Evolutionary conservation across 2,888 invertebrate genomes (phyloP), one percentile per base, ranked within the genome.

Genomic region (Pyrrhia umbra): DNA sequence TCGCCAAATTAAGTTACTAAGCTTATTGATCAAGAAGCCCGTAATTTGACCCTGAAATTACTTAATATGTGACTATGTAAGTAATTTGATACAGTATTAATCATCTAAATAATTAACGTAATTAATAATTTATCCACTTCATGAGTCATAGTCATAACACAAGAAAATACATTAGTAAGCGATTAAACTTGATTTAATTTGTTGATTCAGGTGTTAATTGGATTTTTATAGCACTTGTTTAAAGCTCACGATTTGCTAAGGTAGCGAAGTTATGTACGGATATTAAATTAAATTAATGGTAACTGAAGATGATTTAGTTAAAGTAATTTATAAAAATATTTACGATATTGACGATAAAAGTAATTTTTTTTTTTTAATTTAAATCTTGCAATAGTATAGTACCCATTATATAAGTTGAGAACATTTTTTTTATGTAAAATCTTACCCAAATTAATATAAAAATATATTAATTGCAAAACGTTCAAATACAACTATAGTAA

Each of bases 141-240:
- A 34, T 55, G 52, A 72, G 16, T 71, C 64, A 72, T 69, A 15
- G n/a, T n/a, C 9, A 34, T 46, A 40, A 34, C 15, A 43, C 6
- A 37, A 46, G 23, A 10, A 50, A n/a, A 15, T 16, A 9, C 50
- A 37, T 20, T 40, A 2, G 40, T 5, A 20, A 21, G 8, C n/a
- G 4, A 42, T 37, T 45, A 13, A 42, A 42, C 8, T 5, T 15
- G 6, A 16, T 9, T 42, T 10, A 16, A 30, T 47, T 37, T 77
- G 42, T 64, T 72, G 72, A 46, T 2, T 23, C 73, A 72, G 55
- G 65, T 77, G 71, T 40, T 13, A 1, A 57, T 39, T 50, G 1
- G n/a, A 30, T 6, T 34, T 30, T 30, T 16, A 54, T 37, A 8
- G 30, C 13, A 34, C 6, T 54, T 21, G 20, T 8, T 21, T 25